phyloP scores from a whole-genome alignment of 2,888 invertebrate species.

The Hemicrepidius hirtus region DNA sequence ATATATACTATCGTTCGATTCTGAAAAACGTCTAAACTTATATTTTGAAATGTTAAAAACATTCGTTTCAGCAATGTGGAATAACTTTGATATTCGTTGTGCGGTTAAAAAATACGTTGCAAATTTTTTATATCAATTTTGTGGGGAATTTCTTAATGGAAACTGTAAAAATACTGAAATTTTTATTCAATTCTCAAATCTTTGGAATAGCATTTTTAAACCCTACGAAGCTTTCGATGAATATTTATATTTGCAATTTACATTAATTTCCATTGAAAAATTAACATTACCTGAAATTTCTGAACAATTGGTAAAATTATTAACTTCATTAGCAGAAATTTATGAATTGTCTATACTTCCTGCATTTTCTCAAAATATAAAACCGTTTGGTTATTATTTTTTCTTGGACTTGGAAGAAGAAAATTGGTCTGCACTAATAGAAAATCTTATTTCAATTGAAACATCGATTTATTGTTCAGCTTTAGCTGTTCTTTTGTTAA shows the following conservation, averaged over 20 bases:
- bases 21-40: conserved; percentile 16
- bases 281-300: background rate
- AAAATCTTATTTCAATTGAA: conserved; percentile 5
- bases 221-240: conserved; percentile 34
- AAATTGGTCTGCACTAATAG: conserved; percentile 3
- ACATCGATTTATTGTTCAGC: conserved; percentile 12
- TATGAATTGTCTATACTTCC: conserved; percentile 31
- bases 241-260: conserved; percentile 39
- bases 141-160: conserved; percentile 22
- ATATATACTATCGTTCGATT: conserved; percentile 37
- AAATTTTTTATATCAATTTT: conserved; percentile 39
- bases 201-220: conserved; percentile 35
- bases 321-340: background rate
- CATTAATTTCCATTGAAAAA: conserved; percentile 21
- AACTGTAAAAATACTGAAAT: conserved; percentile 5
- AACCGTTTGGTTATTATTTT: conserved; percentile 26
- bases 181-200: conserved; percentile 17
- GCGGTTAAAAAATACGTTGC: too few species aligned
- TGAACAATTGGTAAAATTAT: conserved; percentile 21
- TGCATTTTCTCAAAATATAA: conserved; percentile 25
- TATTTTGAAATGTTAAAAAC: conserved; percentile 29
- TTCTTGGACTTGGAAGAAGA: background rate
- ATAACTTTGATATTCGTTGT: background rate
- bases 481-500: conserved; percentile 36
- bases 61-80: background rate